Base-by-base conservation (phyloP, 2,113 vertebrate species). In the Cochlearius cochlearius region DNA sequence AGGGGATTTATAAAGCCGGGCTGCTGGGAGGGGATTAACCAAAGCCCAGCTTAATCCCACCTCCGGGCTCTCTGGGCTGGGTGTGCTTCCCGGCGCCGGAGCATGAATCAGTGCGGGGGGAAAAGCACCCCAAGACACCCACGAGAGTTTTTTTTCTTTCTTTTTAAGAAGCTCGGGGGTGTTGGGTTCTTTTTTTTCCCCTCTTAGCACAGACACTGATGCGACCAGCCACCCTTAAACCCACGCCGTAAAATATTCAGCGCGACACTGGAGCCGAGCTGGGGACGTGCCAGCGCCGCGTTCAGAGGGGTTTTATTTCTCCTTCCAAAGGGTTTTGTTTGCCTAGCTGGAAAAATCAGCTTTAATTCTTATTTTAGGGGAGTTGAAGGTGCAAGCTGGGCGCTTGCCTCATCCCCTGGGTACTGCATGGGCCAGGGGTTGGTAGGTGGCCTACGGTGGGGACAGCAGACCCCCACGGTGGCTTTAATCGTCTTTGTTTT, bases 11-110 rank as follows among this genome's bases (percentile, higher is more conserved):
- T 96, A 90, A 79, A 92, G 77, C 92, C 39, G 25, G 45, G 43
- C 36, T 13, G 38, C 73, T 27, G 89, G 96, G 95, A 92, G 94
- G 96, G 66, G 91, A 96, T 88, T 91, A 72, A 45, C 21, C 83
- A 38, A 41, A 86, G 67, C 34, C 43, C 1, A 8, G 58, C 16
- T 56, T 94, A 63, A 97, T 94, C 97, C 95, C 94, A 91, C 96
- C 95, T 92, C 91, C 50, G 5, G 71, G 62, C 19, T 26, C 18
- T 17, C 20, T 2, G 14, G n/a, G 77, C 71, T 41, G 96, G 93
- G 36, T 72, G 87, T 26, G 66, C 71, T 78, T 82, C 34, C 66
- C 7, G 7, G 41, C 7, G 5, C 12, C 3, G 32, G 9, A 47
- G 52, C 10, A 7, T 60, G 81, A 60, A 8, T 36, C 56, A 38